A percentile compares a stretch with the other conserved stretches of the same genome.
Evolutionary conservation across 2,888 invertebrate species (phyloP).

Genomic region (Chrysomela aeneicollis): DNA sequence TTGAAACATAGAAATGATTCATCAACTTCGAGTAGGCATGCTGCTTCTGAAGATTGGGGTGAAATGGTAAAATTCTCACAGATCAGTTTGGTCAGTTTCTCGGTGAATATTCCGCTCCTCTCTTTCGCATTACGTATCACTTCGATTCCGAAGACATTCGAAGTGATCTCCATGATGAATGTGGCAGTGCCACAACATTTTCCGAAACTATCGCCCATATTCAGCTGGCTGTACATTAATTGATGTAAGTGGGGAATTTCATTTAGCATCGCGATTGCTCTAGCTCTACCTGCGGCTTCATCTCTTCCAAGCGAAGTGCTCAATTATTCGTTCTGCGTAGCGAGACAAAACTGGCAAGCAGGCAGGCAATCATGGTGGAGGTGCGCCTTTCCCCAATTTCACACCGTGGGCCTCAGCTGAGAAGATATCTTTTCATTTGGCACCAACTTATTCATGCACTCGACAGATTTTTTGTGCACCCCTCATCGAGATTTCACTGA

Average conservation of each 20-base stretch:
- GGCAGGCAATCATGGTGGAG: constrained; percentile 8
- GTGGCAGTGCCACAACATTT: constrained; percentile 15
- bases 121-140: too few species aligned
- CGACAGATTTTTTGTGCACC: not conserved
- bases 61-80: too few species aligned
- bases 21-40: not conserved
- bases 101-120: too few species aligned
- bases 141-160: constrained; percentile 9
- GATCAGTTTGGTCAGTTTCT: too few species aligned
- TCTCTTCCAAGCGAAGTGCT: constrained; percentile 16
- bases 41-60: too few species aligned
- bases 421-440: constrained; percentile 3
- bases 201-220: constrained; percentile 18
- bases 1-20: not conserved
- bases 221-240: constrained; percentile 19
- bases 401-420: not conserved
- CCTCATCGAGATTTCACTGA: not conserved
- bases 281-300: constrained; percentile 14
- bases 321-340: constrained; percentile 16
- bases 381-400: constrained; percentile 10
- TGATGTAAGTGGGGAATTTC: constrained; percentile 20
- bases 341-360: constrained; percentile 16
- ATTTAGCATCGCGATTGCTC: constrained; percentile 19
- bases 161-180: constrained; percentile 12
- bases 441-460: constrained; percentile 11